These are phyloP conservation scores for Protonibea diacanthus DNA, from an alignment of 2,797 vertebrate species.

Conservation along the genomic window DNA sequence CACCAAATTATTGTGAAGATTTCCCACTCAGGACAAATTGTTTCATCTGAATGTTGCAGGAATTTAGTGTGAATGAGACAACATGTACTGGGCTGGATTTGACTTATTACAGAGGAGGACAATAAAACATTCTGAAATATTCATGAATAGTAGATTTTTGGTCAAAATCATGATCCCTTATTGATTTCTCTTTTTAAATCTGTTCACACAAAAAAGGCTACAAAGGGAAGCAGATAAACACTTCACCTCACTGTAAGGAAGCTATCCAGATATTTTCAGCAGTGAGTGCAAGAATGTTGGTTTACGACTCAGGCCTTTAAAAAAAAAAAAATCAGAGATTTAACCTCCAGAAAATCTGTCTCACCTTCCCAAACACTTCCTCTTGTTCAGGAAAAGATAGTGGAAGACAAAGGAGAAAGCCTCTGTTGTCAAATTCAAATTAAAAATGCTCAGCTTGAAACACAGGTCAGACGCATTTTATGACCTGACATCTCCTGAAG, in stretches of 20 bases:
- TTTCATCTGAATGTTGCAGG: slow-evolving; percentile 8
- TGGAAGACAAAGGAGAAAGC: neutral
- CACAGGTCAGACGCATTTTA: slow-evolving; percentile 35
- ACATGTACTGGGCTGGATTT: neutral
- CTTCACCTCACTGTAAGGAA: no score
- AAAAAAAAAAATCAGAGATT: slow-evolving; percentile 9
- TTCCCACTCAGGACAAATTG: neutral
- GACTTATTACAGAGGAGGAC: neutral
- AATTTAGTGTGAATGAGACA: slow-evolving; percentile 13
- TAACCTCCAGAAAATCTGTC: slow-evolving; percentile 1
- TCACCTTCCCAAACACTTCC: slow-evolving; percentile 6
- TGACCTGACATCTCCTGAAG: slow-evolving; percentile 26
- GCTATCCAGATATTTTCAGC: neutral
- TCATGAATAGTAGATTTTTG: neutral
- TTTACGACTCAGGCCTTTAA: slow-evolving; percentile 10
- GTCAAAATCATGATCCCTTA: slow-evolving; percentile 4
- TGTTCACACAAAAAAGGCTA: neutral
- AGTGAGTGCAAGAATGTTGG: neutral
- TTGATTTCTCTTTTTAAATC: neutral
- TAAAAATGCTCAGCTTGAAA: slow-evolving; percentile 28
- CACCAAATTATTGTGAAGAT: slow-evolving; percentile 4
- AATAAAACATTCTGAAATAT: slow-evolving; percentile 20
- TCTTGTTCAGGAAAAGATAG: slow-evolving; percentile 18
- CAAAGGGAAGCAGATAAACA: neutral
- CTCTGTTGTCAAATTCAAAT: slow-evolving; percentile 1